phyloP scores from a whole-genome alignment of 2,888 invertebrate species.

The Psococerastis gibbosa region DNA sequence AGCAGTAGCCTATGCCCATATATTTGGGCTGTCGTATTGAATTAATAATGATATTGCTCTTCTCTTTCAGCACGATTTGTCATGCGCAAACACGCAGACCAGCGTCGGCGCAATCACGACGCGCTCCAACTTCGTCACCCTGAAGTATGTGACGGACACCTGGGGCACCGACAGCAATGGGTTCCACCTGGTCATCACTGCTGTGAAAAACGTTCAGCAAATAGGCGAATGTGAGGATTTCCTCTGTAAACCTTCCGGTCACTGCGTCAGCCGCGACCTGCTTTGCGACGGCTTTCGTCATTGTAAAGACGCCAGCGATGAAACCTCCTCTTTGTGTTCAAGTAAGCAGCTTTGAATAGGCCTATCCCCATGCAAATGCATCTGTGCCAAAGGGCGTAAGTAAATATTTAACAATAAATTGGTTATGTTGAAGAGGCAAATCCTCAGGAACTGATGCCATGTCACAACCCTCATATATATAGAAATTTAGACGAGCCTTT shows the following conservation, averaged over 20 bases:
- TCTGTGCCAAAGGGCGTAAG: too few relatives aligned
- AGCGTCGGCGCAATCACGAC: constrained; percentile 77
- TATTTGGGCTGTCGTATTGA: too few relatives aligned
- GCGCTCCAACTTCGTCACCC: constrained; percentile 80
- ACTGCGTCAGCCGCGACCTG: constrained; percentile 82
- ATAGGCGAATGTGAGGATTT: constrained; percentile 81
- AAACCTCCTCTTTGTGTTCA: constrained; percentile 68
- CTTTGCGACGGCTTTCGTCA: constrained; percentile 86
- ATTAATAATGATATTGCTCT: not conserved
- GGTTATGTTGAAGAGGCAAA: too few relatives aligned
- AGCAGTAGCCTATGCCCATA: too few relatives aligned
- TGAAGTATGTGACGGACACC: constrained; percentile 82
- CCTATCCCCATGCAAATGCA: too few relatives aligned
- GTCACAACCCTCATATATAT: too few relatives aligned
- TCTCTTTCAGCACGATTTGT: constrained; percentile 57
- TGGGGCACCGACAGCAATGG: constrained; percentile 87
- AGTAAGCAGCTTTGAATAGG: too few relatives aligned
- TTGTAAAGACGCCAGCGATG: constrained; percentile 86
- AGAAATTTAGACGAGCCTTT: too few relatives aligned
- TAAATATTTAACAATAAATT: too few relatives aligned
- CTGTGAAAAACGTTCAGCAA: constrained; percentile 82
- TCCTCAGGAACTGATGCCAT: too few relatives aligned
- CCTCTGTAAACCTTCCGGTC: constrained; percentile 67
- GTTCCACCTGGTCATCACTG: constrained; percentile 83
- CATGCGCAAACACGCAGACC: constrained; percentile 79